Conservation (phyloP, 2,797 vertebrate genomes). For the Hyperoplus immaculatus region DNA sequence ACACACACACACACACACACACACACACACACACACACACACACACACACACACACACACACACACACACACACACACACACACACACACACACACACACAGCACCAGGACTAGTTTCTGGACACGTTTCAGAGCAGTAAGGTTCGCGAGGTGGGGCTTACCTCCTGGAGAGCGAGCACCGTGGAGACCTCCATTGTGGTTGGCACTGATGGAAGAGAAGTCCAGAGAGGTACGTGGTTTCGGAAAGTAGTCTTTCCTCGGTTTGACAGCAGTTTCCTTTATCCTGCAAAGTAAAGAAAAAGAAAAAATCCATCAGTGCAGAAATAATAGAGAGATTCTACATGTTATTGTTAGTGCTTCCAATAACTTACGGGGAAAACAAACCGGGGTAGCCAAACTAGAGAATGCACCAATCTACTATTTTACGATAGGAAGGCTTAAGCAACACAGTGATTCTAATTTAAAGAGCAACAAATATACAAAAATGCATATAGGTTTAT, state of each 20-base stretch:
- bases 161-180: slow-evolving; percentile 94
- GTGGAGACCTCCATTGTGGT: slow-evolving; percentile 93
- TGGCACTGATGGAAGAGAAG: slow-evolving; percentile 88
- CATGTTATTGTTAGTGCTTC: neutral
- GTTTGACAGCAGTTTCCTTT: slow-evolving; percentile 90
- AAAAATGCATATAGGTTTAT: too few species aligned
- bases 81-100: too few species aligned
- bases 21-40: too few species aligned
- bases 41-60: too few species aligned
- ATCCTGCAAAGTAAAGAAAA: slow-evolving; percentile 85
- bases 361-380: neutral
- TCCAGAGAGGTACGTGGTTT: slow-evolving; percentile 95
- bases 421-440: too few species aligned
- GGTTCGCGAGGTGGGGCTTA: slow-evolving; percentile 67
- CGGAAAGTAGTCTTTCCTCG: slow-evolving; percentile 91
- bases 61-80: too few species aligned
- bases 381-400: neutral
- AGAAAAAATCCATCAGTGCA: neutral
- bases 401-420: too few species aligned
- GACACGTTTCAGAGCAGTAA: slow-evolving; percentile 15
- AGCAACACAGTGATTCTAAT: too few species aligned
- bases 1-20: too few species aligned
- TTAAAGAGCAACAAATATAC: too few species aligned
- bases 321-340: neutral
- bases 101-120: slow-evolving; percentile 38